phyloP scores from a whole-genome alignment of 2,113 vertebrate genomes.

The Antennarius striatus region DNA sequence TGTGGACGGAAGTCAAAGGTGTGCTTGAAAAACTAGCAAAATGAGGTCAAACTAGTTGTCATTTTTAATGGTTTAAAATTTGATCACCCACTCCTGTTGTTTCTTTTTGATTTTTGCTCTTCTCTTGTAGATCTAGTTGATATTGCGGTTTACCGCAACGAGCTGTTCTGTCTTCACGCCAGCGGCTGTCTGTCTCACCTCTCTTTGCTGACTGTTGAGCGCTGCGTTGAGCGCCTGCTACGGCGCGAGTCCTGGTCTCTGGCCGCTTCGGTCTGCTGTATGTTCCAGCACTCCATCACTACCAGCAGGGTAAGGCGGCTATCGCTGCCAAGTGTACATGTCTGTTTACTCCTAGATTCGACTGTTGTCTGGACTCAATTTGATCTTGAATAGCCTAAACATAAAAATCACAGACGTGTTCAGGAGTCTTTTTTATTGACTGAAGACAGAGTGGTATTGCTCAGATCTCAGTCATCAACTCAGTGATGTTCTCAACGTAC shows the following conservation, averaged over 20 bases:
- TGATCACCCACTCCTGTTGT: not conserved
- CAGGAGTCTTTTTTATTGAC: not conserved
- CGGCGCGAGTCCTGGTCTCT: conserved; percentile 86
- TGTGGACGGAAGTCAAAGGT: conserved; percentile 97
- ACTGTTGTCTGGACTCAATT: conserved; percentile 1
- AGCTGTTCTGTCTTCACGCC: conserved; percentile 91
- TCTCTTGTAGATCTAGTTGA: conserved; percentile 85
- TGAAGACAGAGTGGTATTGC: not conserved
- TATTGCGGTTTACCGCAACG: conserved; percentile 86
- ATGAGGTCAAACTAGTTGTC: too few relatives aligned
- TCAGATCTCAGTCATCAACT: too few relatives aligned
- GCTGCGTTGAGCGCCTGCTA: conserved; percentile 91
- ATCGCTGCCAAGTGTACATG: not conserved
- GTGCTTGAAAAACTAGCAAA: conserved; percentile 4
- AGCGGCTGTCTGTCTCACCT: conserved; percentile 89
- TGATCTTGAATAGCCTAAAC: not conserved
- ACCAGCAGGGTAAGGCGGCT: conserved; percentile 83
- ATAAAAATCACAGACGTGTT: not conserved
- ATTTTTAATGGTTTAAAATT: too few relatives aligned
- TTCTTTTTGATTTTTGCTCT: not conserved
- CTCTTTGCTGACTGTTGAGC: conserved; percentile 87
- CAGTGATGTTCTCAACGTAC: too few relatives aligned
- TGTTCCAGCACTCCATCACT: conserved; percentile 87
- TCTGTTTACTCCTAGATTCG: conserved; percentile 1
- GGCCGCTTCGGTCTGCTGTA: conserved; percentile 86